Evolutionary conservation across 2,888 invertebrate genomes (phyloP).

Genomic region (Rhodophaea formosa): DNA sequence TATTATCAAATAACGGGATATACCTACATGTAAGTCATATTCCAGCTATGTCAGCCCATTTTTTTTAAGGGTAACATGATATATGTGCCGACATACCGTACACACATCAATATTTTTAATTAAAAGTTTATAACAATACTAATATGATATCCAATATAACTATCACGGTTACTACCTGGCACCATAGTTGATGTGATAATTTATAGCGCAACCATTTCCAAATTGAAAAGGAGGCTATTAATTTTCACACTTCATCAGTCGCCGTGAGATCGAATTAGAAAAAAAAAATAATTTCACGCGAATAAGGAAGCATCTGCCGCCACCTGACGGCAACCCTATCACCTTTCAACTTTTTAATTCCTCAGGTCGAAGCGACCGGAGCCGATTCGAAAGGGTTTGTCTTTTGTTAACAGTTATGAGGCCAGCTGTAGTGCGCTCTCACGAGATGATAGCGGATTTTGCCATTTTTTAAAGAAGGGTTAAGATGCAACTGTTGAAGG

Average conservation of each 20-base stretch:
- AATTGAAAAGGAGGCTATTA: slow-evolving; percentile 59
- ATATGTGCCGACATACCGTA: too few relatives aligned
- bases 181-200: slow-evolving; percentile 29
- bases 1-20: too few relatives aligned
- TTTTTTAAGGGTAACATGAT: too few relatives aligned
- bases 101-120: neutral
- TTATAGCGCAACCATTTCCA: slow-evolving; percentile 32
- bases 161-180: slow-evolving; percentile 6
- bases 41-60: too few relatives aligned
- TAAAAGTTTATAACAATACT: neutral
- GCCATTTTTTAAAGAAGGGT: slow-evolving; percentile 45
- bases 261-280: slow-evolving; percentile 58
- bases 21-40: too few relatives aligned
- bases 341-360: slow-evolving; percentile 48
- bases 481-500: slow-evolving; percentile 50
- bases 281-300: slow-evolving; percentile 74
- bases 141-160: neutral
- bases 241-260: slow-evolving; percentile 71
- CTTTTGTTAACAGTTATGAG: slow-evolving; percentile 66
- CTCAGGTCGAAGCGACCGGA: slow-evolving; percentile 51
- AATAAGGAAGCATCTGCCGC: slow-evolving; percentile 72
- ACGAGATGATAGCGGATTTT: slow-evolving; percentile 60
- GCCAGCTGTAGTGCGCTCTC: slow-evolving; percentile 66
- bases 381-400: slow-evolving; percentile 67
- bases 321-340: slow-evolving; percentile 73